Percentiles rank a stretch among this genome's conserved stretches.
These are phyloP conservation scores for Unio delphinus DNA, from an alignment of 2,888 invertebrate species.

Conservation along the genomic window DNA sequence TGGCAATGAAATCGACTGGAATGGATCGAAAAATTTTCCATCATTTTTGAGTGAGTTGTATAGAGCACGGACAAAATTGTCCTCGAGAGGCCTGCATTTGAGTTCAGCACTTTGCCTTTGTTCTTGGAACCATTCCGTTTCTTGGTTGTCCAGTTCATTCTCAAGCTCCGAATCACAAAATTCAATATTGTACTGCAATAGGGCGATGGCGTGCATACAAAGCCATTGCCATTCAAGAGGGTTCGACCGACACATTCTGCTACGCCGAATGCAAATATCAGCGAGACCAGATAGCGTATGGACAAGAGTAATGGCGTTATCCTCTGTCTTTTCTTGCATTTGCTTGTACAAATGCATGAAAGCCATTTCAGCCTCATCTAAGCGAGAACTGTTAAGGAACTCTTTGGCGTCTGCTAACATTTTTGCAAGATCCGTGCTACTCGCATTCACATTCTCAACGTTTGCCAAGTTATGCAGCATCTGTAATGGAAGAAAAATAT, in stretches of 20 bases:
- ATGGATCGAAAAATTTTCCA: constrained; percentile 53
- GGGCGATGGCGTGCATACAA: constrained; percentile 60
- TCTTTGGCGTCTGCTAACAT: constrained; percentile 35
- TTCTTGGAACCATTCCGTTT: constrained; percentile 52
- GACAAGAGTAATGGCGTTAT: constrained; percentile 46
- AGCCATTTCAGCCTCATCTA: constrained; percentile 57
- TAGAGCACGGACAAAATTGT: constrained; percentile 55
- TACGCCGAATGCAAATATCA: constrained; percentile 57
- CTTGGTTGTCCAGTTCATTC: constrained; percentile 42
- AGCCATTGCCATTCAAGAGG: constrained; percentile 65
- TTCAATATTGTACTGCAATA: constrained; percentile 59
- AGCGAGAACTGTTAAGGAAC: constrained; percentile 36
- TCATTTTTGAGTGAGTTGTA: constrained; percentile 60
- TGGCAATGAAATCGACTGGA: constrained; percentile 47
- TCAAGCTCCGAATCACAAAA: constrained; percentile 55
- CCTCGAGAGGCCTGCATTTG: constrained; percentile 54
- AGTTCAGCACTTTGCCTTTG: constrained; percentile 48
- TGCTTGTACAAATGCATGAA: constrained; percentile 51
- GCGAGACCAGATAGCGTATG: constrained; percentile 55
- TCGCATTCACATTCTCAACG: constrained; percentile 23
- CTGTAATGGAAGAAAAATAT: constrained; percentile 10
- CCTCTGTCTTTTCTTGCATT: constrained; percentile 53
- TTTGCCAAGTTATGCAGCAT: constrained; percentile 18
- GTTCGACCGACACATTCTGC: constrained; percentile 56
- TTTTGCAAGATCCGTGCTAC: constrained; percentile 29